phyloP scores from a whole-genome alignment of 1,140 invertebrate species.

The Dendroctonus ponderosae region DNA sequence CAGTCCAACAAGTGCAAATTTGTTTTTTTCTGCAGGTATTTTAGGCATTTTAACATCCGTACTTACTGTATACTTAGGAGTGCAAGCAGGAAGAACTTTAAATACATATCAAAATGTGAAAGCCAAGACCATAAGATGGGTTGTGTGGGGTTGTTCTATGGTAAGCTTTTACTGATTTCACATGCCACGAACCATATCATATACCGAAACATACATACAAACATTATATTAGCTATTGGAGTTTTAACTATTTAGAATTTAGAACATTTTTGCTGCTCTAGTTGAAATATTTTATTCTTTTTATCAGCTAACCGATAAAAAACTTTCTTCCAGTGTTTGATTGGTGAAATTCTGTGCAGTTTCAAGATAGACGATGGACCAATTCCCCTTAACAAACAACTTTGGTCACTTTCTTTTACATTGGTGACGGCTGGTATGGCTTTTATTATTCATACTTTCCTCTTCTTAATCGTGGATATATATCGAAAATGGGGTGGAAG shows the following conservation, averaged over 20 bases:
- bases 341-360: conserved; percentile 71
- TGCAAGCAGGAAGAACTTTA: conserved; percentile 82
- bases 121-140: conserved; percentile 69
- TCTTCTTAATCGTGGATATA: conserved; percentile 83
- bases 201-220: no score
- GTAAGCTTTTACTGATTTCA: conserved; percentile 46
- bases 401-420: conserved; percentile 89
- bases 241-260: no score
- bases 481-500: conserved; percentile 74
- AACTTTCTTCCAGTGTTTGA: conserved; percentile 54
- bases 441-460: conserved; percentile 67
- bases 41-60: conserved; percentile 62
- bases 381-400: conserved; percentile 90
- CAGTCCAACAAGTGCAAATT: background rate
- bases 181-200: no score
- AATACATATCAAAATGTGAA: conserved; percentile 64
- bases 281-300: background rate
- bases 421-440: conserved; percentile 74
- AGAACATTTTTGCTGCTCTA: background rate
- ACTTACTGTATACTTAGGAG: conserved; percentile 77
- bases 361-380: conserved; percentile 74
- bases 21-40: conserved; percentile 46
- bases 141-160: conserved; percentile 61
- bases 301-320: background rate
- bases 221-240: no score